phyloP scores from a whole-genome alignment of 2,797 vertebrate genomes.

The Hoplostethus atlanticus region DNA sequence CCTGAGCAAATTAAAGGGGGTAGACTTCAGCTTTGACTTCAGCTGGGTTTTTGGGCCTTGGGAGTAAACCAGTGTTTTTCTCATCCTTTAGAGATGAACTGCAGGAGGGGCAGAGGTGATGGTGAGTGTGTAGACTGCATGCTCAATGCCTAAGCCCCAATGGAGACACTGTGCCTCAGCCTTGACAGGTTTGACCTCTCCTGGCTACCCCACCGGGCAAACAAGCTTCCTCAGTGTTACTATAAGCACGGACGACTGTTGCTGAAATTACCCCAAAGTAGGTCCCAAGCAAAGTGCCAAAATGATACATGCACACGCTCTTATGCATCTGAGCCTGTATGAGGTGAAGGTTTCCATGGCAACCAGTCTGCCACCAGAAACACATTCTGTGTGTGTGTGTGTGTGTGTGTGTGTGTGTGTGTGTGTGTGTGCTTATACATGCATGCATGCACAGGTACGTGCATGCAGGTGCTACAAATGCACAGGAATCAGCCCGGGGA shows the following conservation, averaged over 20 bases:
- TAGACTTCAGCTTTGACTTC: not conserved
- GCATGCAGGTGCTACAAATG: conserved; percentile 21
- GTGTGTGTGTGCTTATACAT: not conserved
- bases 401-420: not conserved
- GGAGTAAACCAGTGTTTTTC: conserved; percentile 6
- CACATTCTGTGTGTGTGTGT: no score
- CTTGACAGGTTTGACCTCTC: not conserved
- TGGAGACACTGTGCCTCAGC: conserved; percentile 3
- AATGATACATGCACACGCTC: not conserved
- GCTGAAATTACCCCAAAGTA: not conserved
- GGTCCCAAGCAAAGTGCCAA: not conserved
- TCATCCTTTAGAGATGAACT: conserved; percentile 8
- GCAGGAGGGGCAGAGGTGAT: not conserved
- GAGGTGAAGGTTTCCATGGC: conserved; percentile 40
- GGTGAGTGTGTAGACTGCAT: conserved; percentile 12
- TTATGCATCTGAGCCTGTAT: conserved; percentile 3
- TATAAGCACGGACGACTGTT: not conserved
- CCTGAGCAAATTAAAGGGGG: not conserved
- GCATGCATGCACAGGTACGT: no score
- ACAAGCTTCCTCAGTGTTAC: not conserved
- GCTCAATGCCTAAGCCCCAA: conserved; percentile 2
- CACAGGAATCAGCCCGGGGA: conserved; percentile 20
- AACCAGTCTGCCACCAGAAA: conserved; percentile 32
- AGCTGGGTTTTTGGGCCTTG: not conserved
- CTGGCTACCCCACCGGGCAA: not conserved